A percentile compares a stretch with the other conserved stretches of the same genome.
These are phyloP conservation scores for Platysternon megacephalum DNA, from an alignment of 2,113 vertebrate genomes.

Conservation along the genomic window DNA sequence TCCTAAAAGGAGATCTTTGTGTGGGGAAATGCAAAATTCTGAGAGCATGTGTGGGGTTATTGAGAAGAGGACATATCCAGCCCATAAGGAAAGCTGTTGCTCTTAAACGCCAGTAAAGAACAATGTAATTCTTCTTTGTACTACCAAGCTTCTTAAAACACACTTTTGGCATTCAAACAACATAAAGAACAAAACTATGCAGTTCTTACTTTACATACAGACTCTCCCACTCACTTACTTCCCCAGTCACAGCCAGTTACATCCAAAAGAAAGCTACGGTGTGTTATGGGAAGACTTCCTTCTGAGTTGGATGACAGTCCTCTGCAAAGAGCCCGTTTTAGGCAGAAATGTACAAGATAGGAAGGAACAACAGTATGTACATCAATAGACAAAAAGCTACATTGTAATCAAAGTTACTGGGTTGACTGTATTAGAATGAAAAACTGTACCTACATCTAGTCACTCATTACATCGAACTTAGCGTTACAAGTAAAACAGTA, in stretches of 20 bases:
- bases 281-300: neutral
- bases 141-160: neutral
- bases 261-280: neutral
- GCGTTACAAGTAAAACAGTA: neutral
- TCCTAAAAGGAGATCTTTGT: neutral
- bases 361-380: neutral
- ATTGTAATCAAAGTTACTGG: neutral
- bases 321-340: neutral
- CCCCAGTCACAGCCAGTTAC: neutral
- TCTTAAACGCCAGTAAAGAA: neutral
- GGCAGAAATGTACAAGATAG: neutral
- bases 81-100: neutral
- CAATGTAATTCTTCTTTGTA: neutral
- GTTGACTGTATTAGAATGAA: neutral
- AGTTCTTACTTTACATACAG: neutral
- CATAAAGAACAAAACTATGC: neutral
- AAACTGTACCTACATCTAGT: neutral
- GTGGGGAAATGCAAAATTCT: neutral
- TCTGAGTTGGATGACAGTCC: neutral
- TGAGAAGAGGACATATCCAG: neutral
- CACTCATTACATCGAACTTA: neutral
- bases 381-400: neutral
- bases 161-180: neutral
- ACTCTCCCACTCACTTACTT: neutral
- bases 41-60: neutral